Evolutionary conservation across 2,888 invertebrate species (phyloP), one percentile per base, ranked within the genome.

Genomic region (Neoitamus cyanurus): DNA sequence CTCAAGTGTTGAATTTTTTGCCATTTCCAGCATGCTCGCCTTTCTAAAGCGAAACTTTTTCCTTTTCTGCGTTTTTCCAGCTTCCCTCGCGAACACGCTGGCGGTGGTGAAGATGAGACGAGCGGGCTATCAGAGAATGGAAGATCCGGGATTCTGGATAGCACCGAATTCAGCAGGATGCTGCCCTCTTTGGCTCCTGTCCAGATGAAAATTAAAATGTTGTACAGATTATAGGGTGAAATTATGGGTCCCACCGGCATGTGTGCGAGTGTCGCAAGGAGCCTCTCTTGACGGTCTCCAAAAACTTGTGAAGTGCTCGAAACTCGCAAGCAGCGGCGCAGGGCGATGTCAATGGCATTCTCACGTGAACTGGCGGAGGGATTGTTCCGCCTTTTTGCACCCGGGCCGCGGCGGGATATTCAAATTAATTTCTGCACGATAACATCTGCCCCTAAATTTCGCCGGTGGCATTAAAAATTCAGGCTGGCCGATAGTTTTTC

Each of bases 1-100:
- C 83, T 83, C 83, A 83, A 83, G 83, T 83, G 72, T 72, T 83
- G 72, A 83, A 72, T 83, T 83, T 83, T 83, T 83, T 83, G 70
- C 46, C 69, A 69, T 72, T 83, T 83, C 72, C 72, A 72, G 70
- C 83, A 78, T 83, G 46, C 46, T 69, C 30, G 70, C 72, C 68
- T 46, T 83, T 83, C 82, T 69, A 25, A 82, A 82, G 82, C 37
- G 36, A 82, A 82, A 82, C 13, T 82, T 82, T 82, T 82, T 69
- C 69, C 82, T 69, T 69, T 82, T 82, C 28, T 37, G 68, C 36
- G 13, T 36, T n/a, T 31, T 70, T 70, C 25, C 0, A 28, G 28
- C 25, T 48, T 46, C 13, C 46, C 46, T 48, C 46, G n/a, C 77
- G 28, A 20, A 20, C 46, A 30, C 42, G 46, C 46, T 46, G 31